Evolutionary conservation across 2,797 vertebrate genomes (phyloP).

Genomic region (Simalia tracyae): DNA sequence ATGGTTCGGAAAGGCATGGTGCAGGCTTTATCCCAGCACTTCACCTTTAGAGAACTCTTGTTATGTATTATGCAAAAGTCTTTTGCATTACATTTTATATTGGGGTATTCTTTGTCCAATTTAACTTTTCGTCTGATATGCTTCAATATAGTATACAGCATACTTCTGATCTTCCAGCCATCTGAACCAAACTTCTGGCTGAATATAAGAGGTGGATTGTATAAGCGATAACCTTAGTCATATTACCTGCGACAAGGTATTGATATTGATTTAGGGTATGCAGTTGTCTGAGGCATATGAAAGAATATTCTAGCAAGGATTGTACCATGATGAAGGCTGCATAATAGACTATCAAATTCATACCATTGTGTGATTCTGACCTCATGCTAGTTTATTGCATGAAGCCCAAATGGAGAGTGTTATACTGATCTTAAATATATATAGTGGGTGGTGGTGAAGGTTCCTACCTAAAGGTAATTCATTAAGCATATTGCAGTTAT

Average conservation of each 20-base stretch:
- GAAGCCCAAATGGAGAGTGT: not conserved
- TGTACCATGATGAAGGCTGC: not conserved
- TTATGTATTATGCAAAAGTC: not conserved
- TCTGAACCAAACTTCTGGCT: not conserved
- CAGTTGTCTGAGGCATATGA: not conserved
- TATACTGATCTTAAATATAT: not conserved
- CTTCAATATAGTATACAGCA: not conserved
- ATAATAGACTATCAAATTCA: not conserved
- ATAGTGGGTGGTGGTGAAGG: fast-evolving
- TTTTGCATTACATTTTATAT: slow-evolving; percentile 6
- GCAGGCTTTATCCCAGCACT: not conserved
- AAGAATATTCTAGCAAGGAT: slow-evolving; percentile 2
- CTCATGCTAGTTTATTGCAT: not conserved
- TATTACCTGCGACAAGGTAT: not conserved
- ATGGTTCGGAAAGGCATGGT: not conserved
- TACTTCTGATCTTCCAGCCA: not conserved
- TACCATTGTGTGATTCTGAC: fast-evolving
- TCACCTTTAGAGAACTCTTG: slow-evolving; percentile 21
- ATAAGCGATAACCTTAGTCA: not conserved
- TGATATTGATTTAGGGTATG: not conserved
- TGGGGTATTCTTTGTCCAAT: not conserved
- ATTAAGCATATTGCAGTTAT: not conserved
- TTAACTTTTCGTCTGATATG: not conserved
- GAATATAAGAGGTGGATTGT: not conserved
- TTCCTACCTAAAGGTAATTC: not conserved